These are phyloP conservation scores for Acropternis orthonyx DNA, from an alignment of 2,797 vertebrate species.

Conservation along the genomic window DNA sequence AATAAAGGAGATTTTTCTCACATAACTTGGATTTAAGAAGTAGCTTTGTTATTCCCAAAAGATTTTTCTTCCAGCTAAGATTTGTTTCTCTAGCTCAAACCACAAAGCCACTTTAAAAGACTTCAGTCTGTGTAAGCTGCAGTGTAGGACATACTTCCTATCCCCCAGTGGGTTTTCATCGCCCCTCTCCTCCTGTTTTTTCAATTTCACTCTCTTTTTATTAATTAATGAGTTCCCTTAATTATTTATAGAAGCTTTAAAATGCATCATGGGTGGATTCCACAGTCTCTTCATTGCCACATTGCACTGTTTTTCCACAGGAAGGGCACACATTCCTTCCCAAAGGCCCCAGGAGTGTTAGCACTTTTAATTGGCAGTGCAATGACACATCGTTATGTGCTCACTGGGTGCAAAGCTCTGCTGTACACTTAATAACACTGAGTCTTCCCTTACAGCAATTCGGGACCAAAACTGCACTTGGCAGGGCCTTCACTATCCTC, in stretches of 20 bases:
- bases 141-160: conserved; percentile 40
- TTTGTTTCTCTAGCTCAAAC: conserved; percentile 67
- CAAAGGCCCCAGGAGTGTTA: not conserved
- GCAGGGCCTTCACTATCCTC: not conserved
- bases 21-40: conserved; percentile 47
- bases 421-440: not conserved
- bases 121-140: conserved; percentile 37
- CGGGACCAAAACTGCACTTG: not conserved
- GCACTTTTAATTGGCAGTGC: not conserved
- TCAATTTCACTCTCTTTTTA: conserved; percentile 44
- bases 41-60: conserved; percentile 46
- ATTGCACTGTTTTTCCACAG: not conserved
- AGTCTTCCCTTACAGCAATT: not conserved
- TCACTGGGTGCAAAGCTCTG: not conserved
- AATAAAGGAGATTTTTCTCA: no score
- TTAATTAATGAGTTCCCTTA: conserved; percentile 51
- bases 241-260: conserved; percentile 55
- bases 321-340: not conserved
- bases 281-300: not conserved
- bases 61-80: conserved; percentile 53
- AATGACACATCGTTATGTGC: not conserved
- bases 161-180: conserved; percentile 11
- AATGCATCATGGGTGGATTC: conserved; percentile 4
- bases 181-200: conserved; percentile 51
- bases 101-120: conserved; percentile 62